Base-by-base conservation (phyloP, 53 echinoderm and acorn worm species). In the Antedon mediterranea region DNA sequence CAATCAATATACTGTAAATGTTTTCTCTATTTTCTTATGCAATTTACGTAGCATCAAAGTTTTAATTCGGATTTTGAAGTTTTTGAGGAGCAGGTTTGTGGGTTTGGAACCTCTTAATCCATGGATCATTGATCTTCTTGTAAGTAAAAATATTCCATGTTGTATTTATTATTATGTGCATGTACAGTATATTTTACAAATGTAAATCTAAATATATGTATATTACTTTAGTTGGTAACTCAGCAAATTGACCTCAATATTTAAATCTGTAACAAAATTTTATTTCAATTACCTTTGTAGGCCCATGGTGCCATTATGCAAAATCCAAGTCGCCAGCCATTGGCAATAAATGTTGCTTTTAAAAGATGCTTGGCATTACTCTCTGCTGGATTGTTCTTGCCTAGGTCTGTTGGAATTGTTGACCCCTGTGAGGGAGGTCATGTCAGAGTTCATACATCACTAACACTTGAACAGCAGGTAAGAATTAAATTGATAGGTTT, bases 121-220 rank as follows among this genome's bases (percentile, higher is more conserved):
- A 33, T 95, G 97, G 97, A 95, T 95, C 74, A 91, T 95, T 76
- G 97, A 95, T 79, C 88, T 95, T 33, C 84, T 95, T 82, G 97
- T 95, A 75, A 91, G 92, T 91, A 26, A 37, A 30, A 37, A 30
- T 44, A 7, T 6, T 71, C 4, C 9, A 31, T 4, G 4, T 7
- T 26, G 6, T 37, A 6, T 37, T 37, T 37, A 37, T 37, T 37
- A 6, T 37, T 6, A 37, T 6, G 4, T 37, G 37, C 37, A 37
- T 37, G 37, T 37, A n/a, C n/a, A n/a, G n/a, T n/a, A n/a, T n/a
- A 37, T 6, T 4, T 11, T 6, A 37, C 37, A 37, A n/a, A 6
- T 37, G 4, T 37, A 37, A 6, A 6, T 37, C 37, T 6, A 37
- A 4, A 37, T 6, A 6, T 37, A 37, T 37, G 11, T 37, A 37